A percentile compares a stretch with the other conserved stretches of the same genome.
These are phyloP conservation scores for Schizothorax lantsangensis DNA, from an alignment of 2,797 vertebrate species.

Conservation along the genomic window DNA sequence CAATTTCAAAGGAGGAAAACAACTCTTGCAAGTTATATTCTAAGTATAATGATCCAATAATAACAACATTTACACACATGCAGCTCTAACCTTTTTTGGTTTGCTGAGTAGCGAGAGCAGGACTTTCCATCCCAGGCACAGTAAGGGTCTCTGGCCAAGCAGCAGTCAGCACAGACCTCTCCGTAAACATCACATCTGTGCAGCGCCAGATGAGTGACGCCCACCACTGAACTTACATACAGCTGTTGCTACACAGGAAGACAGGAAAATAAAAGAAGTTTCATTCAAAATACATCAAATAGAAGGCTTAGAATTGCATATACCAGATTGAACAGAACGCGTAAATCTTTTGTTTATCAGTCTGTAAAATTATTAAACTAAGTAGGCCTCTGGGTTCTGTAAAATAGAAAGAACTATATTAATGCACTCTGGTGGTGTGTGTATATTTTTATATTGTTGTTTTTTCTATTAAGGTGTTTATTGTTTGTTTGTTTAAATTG, in stretches of 20 bases:
- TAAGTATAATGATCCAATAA: background rate
- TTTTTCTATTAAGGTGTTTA: too few species aligned
- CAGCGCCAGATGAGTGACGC: constrained; percentile 94
- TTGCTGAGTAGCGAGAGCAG: constrained; percentile 95
- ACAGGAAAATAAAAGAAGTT: background rate
- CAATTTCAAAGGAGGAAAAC: constrained; percentile 56
- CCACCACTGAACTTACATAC: constrained; percentile 90
- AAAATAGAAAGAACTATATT: too few species aligned
- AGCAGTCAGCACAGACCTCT: constrained; percentile 96
- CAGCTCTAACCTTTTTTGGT: constrained; percentile 89
- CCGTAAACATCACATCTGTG: constrained; percentile 96
- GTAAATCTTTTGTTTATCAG: too few species aligned
- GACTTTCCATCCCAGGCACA: constrained; percentile 98
- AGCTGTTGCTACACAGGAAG: constrained; percentile 91
- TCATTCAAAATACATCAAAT: background rate
- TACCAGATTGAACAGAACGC: too few species aligned
- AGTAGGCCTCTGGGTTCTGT: too few species aligned
- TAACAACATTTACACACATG: background rate
- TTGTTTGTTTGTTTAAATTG: too few species aligned
- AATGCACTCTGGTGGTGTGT: too few species aligned
- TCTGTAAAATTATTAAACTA: too few species aligned
- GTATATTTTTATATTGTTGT: too few species aligned
- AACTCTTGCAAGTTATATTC: background rate
- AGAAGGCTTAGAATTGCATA: too few species aligned
- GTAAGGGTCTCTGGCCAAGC: constrained; percentile 95